Base-by-base conservation (phyloP, 1,140 invertebrate species). In the Metaphire vulgaris region DNA sequence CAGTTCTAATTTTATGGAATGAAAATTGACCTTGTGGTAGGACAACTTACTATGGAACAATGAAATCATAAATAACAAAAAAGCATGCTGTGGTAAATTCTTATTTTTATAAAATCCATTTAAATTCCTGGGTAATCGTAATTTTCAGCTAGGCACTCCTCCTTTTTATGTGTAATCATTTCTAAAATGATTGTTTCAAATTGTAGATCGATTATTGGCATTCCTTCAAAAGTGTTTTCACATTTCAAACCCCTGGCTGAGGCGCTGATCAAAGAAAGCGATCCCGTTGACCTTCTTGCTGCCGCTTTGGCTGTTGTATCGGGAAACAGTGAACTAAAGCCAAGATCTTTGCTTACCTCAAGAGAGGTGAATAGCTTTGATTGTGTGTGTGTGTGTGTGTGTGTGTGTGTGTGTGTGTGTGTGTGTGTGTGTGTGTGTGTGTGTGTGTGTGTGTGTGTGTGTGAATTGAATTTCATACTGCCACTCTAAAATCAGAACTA, bases 231-330 rank as follows among this genome's bases (percentile, higher is more conserved):
- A 14, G 79, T 81, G 2, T 33, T 80, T 0, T 74, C 80, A 30
- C 79, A 83, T 69, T 86, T 85, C 68, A 34, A 73, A 1, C 79
- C 81, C 21, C 79, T 80, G 14, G 85, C 85, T 0, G 77, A 82
- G 70, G 64, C 77, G 26, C 67, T 86, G 31, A 80, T 86, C 1
- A 80, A 82, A 33, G 76, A 81, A 28, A 78, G 78, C 41, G 82
- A 82, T 33, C 81, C 83, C n/a, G 78, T 80, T 28, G 67, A 79
- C 65, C 80, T 82, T 1, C 32, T 85, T 15, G 79, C 85, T 41
- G 83, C 83, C 6, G 83, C 83, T 12, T 76, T 85, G 1, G 84
- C 84, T 21, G 79, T 84, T 31, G 83, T 84, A 29, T 83, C 84
- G 0, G 81, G 81, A 30, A 81, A 77, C 75, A 81, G 79, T 32